Conservation (phyloP, 2,888 invertebrate species). For the Sabatieria punctata region DNA sequence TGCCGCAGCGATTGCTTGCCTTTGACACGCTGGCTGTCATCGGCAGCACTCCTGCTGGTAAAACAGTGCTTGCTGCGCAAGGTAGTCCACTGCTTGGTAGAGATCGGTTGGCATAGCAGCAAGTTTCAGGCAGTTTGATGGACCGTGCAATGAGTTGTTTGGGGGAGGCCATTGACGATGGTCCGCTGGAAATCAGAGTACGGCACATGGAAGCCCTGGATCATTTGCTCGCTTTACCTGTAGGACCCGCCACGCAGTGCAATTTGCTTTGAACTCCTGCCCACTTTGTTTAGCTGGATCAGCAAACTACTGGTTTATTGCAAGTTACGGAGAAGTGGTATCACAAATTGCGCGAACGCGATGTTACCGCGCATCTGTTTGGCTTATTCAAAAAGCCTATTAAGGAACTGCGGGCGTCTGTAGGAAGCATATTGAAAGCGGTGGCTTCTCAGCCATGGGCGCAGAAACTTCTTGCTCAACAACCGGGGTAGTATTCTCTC, state of each 20-base stretch:
- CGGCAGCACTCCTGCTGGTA: slow-evolving; percentile 4
- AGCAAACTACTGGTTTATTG: too few species aligned
- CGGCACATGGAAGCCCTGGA: not conserved
- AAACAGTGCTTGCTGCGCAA: not conserved
- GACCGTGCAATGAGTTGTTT: not conserved
- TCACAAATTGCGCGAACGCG: too few species aligned
- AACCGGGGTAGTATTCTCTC: not conserved
- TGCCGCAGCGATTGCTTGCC: slow-evolving; percentile 4
- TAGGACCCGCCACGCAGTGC: too few species aligned
- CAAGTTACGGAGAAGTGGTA: too few species aligned
- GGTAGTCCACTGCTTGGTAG: not conserved
- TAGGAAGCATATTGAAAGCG: not conserved
- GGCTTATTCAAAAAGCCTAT: not conserved
- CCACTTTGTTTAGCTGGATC: too few species aligned
- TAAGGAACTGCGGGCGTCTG: not conserved
- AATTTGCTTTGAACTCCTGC: too few species aligned
- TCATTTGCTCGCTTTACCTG: not conserved
- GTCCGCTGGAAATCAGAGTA: not conserved
- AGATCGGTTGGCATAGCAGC: not conserved
- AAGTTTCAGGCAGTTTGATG: not conserved
- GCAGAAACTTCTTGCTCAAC: not conserved
- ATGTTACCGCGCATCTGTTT: too few species aligned
- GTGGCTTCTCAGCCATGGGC: not conserved
- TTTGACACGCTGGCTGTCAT: slow-evolving; percentile 8
- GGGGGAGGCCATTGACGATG: not conserved